Conservation (phyloP, 2,888 invertebrate genomes). For the Macrosoma leucophasiata region DNA sequence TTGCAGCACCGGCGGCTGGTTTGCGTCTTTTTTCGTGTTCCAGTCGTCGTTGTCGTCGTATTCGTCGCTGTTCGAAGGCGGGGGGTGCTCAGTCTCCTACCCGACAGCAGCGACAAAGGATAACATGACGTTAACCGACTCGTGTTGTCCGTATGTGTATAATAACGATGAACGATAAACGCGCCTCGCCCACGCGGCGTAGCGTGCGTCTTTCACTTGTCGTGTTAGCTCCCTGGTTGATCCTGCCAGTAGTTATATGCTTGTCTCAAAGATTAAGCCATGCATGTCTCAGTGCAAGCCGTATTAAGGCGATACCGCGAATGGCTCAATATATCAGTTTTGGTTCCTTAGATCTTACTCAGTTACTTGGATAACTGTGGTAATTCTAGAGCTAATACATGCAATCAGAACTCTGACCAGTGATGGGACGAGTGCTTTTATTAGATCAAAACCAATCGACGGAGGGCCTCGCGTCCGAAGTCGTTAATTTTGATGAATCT, state of each 20-base stretch:
- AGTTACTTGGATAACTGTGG: constrained; percentile 75
- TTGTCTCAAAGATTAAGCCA: constrained; percentile 82
- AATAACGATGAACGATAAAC: no score
- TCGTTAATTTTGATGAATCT: constrained; percentile 62
- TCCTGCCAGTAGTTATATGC: constrained; percentile 79
- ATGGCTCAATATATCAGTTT: constrained; percentile 78
- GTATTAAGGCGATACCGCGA: constrained; percentile 74
- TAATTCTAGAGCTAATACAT: constrained; percentile 82
- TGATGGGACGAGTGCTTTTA: constrained; percentile 59
- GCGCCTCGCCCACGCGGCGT: no score
- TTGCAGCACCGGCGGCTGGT: no score
- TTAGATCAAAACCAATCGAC: constrained; percentile 59
- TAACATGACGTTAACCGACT: no score
- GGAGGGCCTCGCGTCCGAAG: constrained; percentile 45
- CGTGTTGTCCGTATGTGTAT: no score
- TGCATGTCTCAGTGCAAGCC: constrained; percentile 79
- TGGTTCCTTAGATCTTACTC: constrained; percentile 69
- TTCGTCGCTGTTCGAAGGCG: no score
- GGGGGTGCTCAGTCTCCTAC: no score
- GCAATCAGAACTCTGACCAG: constrained; percentile 63
- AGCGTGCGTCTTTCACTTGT: no score
- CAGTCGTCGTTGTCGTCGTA: no score
- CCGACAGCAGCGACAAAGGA: no score
- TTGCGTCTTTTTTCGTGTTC: no score
- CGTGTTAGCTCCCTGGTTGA: constrained; percentile 63